Conservation (phyloP, 2,113 vertebrate genomes). For the Pelmatolapia mariae region DNA sequence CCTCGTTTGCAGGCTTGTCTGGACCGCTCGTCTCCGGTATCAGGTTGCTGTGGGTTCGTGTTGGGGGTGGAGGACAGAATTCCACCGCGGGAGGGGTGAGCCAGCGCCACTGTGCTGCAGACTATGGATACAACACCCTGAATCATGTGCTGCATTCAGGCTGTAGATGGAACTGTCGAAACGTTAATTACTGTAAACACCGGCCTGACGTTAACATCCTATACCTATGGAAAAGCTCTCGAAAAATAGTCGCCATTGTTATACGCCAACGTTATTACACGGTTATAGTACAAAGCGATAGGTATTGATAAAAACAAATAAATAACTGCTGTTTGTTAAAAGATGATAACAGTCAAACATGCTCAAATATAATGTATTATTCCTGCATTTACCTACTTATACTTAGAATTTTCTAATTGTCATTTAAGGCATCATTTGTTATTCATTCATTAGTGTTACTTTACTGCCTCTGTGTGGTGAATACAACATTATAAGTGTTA, state of each 20-base stretch:
- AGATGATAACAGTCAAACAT: not conserved
- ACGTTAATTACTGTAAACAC: not conserved
- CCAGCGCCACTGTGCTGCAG: slow-evolving; percentile 58
- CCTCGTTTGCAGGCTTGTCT: slow-evolving; percentile 68
- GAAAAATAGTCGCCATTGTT: not conserved
- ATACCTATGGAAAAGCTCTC: too few relatives aligned
- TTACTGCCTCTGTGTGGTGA: slow-evolving; percentile 35
- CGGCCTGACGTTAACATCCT: not conserved
- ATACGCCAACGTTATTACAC: not conserved
- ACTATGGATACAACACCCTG: slow-evolving; percentile 20
- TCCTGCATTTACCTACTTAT: not conserved
- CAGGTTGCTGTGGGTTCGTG: slow-evolving; percentile 58
- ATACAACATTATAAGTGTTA: not conserved
- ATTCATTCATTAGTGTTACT: not conserved
- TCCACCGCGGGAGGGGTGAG: not conserved
- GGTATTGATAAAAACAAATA: not conserved
- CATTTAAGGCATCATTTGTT: not conserved
- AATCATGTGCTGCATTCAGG: not conserved
- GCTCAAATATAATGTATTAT: not conserved
- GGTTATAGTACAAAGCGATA: not conserved
- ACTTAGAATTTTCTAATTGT: not conserved
- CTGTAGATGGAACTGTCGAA: not conserved
- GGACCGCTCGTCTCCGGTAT: slow-evolving; percentile 67
- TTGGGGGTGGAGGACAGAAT: slow-evolving; percentile 35
- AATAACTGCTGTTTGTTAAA: not conserved